These are phyloP conservation scores for Isaurus tuberculatus DNA, from an alignment of 92 coral and sea anemone species.

Conservation along the genomic window DNA sequence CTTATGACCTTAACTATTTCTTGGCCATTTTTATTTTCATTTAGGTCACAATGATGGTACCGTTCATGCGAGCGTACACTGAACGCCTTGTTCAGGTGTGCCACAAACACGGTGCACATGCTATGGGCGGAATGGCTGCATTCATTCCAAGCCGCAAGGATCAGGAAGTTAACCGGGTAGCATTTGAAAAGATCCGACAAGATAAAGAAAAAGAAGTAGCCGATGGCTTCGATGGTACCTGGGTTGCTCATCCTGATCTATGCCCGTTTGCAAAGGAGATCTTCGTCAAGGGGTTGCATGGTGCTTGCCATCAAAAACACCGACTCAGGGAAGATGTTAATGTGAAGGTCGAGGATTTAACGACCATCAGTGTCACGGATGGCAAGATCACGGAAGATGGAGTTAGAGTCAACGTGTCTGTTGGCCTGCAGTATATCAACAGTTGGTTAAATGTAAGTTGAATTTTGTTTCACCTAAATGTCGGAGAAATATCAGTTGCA, in stretches of 20 bases:
- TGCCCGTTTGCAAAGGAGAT: constrained; percentile 86
- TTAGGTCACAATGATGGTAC: constrained; percentile 92
- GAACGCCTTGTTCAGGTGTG: constrained; percentile 95
- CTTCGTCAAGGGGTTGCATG: constrained; percentile 84
- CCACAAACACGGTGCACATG: constrained; percentile 97
- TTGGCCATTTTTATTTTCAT: background rate
- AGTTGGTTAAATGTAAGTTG: constrained; percentile 88
- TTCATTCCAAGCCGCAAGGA: constrained; percentile 95
- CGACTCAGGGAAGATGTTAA: constrained; percentile 95
- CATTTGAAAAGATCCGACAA: constrained; percentile 86
- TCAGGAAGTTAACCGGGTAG: constrained; percentile 86
- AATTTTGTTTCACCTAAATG: background rate
- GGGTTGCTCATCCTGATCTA: constrained; percentile 99
- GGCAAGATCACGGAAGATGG: constrained; percentile 95
- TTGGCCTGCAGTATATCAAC: constrained; percentile 90
- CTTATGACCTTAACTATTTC: too few species aligned
- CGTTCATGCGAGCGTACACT: constrained; percentile 95
- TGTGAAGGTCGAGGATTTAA: constrained; percentile 91
- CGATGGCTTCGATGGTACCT: constrained; percentile 98
- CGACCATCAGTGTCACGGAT: constrained; percentile 75
- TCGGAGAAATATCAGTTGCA: too few species aligned
- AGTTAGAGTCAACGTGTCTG: constrained; percentile 75
- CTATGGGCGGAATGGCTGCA: constrained; percentile 99
- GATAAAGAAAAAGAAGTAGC: constrained; percentile 97
- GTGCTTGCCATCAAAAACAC: constrained; percentile 91